Evolutionary conservation across 2,888 invertebrate genomes (phyloP).

Genomic region (Mongoloraphidia duomilia): DNA sequence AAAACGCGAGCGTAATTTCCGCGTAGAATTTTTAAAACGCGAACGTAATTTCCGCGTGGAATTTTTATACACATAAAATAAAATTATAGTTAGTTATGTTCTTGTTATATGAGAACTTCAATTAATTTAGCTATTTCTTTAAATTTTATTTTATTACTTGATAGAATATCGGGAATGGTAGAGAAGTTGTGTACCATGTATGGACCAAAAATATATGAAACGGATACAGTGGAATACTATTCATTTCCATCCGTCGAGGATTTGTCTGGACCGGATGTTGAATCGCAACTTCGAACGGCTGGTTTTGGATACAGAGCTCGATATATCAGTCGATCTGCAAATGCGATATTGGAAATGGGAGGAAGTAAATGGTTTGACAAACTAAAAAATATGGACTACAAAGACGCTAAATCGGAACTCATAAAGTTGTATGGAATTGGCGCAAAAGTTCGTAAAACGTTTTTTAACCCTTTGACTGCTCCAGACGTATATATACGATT

Average conservation of each 20-base stretch:
- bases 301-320: constrained; percentile 83
- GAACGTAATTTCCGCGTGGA: too few species aligned
- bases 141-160: constrained; percentile 14
- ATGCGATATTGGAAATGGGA: constrained; percentile 50
- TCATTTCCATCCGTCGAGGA: constrained; percentile 66
- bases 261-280: constrained; percentile 47
- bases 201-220: constrained; percentile 57
- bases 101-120: neutral
- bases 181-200: constrained; percentile 72
- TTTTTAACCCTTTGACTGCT: too few species aligned
- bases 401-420: constrained; percentile 55
- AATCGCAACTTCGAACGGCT: constrained; percentile 51
- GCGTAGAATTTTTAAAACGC: too few species aligned
- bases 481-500: too few species aligned
- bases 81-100: too few species aligned
- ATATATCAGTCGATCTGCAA: constrained; percentile 65
- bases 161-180: constrained; percentile 79
- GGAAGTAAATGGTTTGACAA: constrained; percentile 57
- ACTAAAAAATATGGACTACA: constrained; percentile 53
- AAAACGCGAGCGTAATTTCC: too few species aligned
- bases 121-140: constrained; percentile 4
- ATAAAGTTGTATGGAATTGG: constrained; percentile 80
- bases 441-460: constrained; percentile 52
- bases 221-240: constrained; percentile 50
- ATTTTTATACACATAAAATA: too few species aligned